phyloP scores from a whole-genome alignment of 2,113 vertebrate genomes.

The Apaloderma vittatum region DNA sequence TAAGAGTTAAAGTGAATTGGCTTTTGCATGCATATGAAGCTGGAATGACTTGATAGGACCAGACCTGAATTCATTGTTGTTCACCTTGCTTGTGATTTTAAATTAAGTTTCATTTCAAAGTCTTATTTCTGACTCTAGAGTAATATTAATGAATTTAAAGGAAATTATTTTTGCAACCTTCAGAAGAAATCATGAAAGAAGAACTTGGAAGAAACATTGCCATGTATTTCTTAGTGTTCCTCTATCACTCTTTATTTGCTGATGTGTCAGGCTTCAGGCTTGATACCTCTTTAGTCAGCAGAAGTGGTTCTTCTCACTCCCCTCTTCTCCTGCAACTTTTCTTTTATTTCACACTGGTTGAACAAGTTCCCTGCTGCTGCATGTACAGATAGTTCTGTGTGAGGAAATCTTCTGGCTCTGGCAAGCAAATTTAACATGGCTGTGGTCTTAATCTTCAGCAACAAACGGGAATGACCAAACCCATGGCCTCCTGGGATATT shows the following conservation, averaged over 20 bases:
- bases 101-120: neutral
- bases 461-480: neutral
- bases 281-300: neutral
- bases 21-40: neutral
- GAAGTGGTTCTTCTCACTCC: neutral
- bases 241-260: neutral
- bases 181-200: neutral
- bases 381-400: neutral
- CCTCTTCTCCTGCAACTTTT: neutral
- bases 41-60: neutral
- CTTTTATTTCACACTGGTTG: neutral
- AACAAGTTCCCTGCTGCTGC: neutral
- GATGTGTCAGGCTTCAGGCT: neutral
- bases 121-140: neutral
- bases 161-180: neutral
- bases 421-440: neutral
- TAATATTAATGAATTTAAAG: neutral
- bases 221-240: neutral
- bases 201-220: neutral
- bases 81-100: neutral
- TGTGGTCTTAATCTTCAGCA: neutral
- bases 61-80: neutral
- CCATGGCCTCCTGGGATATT: neutral
- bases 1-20: conserved; percentile 1
- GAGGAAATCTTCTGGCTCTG: neutral